phyloP scores from a whole-genome alignment of 64 coral and sea anemone species.

The Catalaphyllia jardinei region DNA sequence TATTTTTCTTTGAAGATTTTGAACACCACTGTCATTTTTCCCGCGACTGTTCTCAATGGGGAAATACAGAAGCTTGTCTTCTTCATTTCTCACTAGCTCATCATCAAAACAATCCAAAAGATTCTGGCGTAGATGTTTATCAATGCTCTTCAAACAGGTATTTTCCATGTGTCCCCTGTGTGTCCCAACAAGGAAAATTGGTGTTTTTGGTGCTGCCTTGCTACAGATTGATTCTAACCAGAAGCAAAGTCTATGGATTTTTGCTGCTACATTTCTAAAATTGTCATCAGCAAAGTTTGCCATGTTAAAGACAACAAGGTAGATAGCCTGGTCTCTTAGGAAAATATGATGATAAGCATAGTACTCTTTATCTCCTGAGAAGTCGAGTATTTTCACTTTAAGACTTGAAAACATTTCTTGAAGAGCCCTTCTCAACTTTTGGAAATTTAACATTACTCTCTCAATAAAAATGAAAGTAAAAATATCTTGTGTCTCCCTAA shows the following conservation, averaged over 20 bases:
- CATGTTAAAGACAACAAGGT: constrained; percentile 68
- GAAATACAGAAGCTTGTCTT: constrained; percentile 46
- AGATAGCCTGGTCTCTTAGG: constrained; percentile 52
- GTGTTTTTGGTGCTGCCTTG: constrained; percentile 9
- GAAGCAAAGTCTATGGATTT: constrained; percentile 47
- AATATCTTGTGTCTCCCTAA: neutral
- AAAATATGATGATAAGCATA: constrained; percentile 69
- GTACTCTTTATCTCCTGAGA: constrained; percentile 61
- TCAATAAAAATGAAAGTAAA: constrained; percentile 28
- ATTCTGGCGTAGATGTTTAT: constrained; percentile 35
- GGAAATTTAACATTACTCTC: constrained; percentile 27
- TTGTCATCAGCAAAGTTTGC: constrained; percentile 21
- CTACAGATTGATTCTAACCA: constrained; percentile 60
- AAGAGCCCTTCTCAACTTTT: constrained; percentile 56
- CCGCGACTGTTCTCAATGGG: constrained; percentile 46
- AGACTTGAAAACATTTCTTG: constrained; percentile 22
- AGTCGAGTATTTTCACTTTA: constrained; percentile 60
- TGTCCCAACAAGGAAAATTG: constrained; percentile 64
- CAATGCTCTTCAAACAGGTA: neutral
- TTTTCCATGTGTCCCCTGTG: constrained; percentile 33
- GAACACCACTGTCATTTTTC: constrained; percentile 35
- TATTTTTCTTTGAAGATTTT: constrained; percentile 38
- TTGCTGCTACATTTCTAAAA: constrained; percentile 10
- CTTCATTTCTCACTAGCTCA: constrained; percentile 43
- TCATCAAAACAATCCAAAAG: constrained; percentile 46